These are phyloP conservation scores for Ariolimax columbianus DNA, from an alignment of 2,888 invertebrate species.

Conservation along the genomic window DNA sequence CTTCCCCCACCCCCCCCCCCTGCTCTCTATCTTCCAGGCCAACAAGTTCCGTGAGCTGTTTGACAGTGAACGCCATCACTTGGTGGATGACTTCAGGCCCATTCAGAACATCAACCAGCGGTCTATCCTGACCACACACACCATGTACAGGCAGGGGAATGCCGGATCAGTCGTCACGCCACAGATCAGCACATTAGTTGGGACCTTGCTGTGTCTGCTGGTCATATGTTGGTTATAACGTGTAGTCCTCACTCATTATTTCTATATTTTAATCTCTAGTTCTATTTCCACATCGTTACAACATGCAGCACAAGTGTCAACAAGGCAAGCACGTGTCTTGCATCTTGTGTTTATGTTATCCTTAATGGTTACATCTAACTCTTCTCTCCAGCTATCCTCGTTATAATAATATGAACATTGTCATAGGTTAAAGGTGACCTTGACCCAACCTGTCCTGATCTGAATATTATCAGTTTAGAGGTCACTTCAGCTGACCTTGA, in stretches of 20 bases:
- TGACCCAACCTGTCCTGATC: no score
- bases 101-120: constrained; percentile 47
- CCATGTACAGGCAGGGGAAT: neutral
- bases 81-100: constrained; percentile 50
- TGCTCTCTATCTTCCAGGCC: neutral
- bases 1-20: no score
- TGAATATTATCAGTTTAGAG: no score
- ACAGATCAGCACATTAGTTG: neutral
- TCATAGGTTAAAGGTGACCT: no score
- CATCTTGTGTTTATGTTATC: no score
- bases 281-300: neutral
- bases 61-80: constrained; percentile 3
- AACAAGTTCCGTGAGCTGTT: constrained; percentile 35
- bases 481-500: no score
- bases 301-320: no score
- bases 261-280: neutral
- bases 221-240: neutral
- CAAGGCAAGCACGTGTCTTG: no score
- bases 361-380: no score
- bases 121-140: constrained; percentile 36
- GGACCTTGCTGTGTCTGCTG: neutral
- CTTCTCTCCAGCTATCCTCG: no score
- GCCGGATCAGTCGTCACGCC: neutral
- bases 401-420: no score
- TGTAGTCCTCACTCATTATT: neutral